Percentiles rank a stretch among this genome's conserved stretches.
phyloP scores from a whole-genome alignment of 2,888 invertebrate genomes.

The Lepidocyrtoides sp. region DNA sequence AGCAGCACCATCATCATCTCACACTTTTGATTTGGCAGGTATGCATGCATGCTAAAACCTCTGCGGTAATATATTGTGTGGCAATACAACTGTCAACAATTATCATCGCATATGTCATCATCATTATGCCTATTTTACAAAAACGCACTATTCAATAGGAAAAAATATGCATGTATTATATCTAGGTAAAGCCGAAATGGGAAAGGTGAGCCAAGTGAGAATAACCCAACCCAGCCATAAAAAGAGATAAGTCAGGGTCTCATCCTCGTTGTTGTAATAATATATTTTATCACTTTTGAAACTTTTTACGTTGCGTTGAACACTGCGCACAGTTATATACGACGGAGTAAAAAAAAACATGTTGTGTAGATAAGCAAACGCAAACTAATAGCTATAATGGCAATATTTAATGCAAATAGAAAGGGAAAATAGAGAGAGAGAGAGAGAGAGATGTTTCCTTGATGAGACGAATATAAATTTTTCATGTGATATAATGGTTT shows the following conservation, averaged over 20 bases:
- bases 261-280: slow-evolving; percentile 35
- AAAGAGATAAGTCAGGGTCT: slow-evolving; percentile 73
- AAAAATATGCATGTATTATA: slow-evolving; percentile 7
- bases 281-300: slow-evolving; percentile 35
- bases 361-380: slow-evolving; percentile 43
- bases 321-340: background rate
- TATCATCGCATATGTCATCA: slow-evolving; percentile 33
- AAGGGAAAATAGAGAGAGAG: slow-evolving; percentile 67
- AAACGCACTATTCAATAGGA: background rate
- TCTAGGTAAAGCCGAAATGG: slow-evolving; percentile 1
- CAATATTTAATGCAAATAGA: slow-evolving; percentile 74
- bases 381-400: slow-evolving; percentile 42
- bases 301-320: background rate
- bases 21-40: slow-evolving; percentile 24
- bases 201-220: background rate
- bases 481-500: slow-evolving; percentile 30
- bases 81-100: slow-evolving; percentile 74
- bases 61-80: slow-evolving; percentile 10
- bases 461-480: slow-evolving; percentile 65
- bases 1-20: background rate
- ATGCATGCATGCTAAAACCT: slow-evolving; percentile 4
- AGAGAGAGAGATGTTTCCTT: slow-evolving; percentile 66
- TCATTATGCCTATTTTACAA: background rate
- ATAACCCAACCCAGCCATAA: slow-evolving; percentile 55
- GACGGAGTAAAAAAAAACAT: slow-evolving; percentile 1